Evolutionary conservation across 2,888 invertebrate genomes (phyloP).

Genomic region (Tachystola acroxantha): DNA sequence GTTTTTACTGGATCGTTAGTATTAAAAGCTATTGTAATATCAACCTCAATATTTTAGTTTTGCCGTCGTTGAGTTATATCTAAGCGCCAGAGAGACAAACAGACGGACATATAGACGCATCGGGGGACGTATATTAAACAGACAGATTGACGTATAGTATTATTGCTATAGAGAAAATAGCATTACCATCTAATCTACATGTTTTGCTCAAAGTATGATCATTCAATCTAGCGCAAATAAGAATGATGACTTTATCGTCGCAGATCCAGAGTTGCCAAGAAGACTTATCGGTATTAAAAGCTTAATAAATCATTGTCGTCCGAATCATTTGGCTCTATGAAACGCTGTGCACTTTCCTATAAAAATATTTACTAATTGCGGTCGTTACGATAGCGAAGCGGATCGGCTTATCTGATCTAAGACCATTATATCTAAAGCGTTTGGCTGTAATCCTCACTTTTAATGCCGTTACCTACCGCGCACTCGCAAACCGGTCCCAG

Average conservation of each 20-base stretch:
- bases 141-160: no score
- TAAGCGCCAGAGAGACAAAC: no score
- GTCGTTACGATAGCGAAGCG: constrained; percentile 11
- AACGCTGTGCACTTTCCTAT: constrained; percentile 10
- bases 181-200: no score
- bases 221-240: background rate
- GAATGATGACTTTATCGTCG: background rate
- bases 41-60: no score
- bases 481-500: constrained; percentile 4
- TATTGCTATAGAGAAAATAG: no score
- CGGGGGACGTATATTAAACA: no score
- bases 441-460: constrained; percentile 8
- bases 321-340: constrained; percentile 7
- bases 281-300: constrained; percentile 1
- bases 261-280: background rate
- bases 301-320: constrained; percentile 11
- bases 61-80: no score
- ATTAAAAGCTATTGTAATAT: no score
- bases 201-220: no score
- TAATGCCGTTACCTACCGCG: constrained; percentile 11
- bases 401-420: constrained; percentile 12
- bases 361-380: constrained; percentile 15
- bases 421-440: constrained; percentile 13
- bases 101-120: no score
- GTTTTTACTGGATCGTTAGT: no score